Conservation (phyloP, 2,113 vertebrate genomes). For the Saccopteryx leptura region DNA sequence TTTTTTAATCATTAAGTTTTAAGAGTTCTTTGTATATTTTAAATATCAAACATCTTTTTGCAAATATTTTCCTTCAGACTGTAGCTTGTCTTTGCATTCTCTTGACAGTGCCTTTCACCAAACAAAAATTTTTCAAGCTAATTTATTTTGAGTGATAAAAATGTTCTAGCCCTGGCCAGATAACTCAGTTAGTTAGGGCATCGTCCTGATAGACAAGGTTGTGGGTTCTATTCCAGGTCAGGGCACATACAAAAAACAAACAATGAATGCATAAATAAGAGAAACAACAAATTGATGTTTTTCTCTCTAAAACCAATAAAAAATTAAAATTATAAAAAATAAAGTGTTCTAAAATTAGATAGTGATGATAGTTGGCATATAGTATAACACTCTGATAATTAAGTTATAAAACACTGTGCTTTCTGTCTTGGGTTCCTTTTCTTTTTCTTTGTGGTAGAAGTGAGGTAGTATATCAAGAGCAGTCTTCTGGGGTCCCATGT, state of each 20-base stretch:
- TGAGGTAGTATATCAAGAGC: not conserved
- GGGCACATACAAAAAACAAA: too few relatives aligned
- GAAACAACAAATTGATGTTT: too few relatives aligned
- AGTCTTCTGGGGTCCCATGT: not conserved
- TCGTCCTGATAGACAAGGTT: too few relatives aligned
- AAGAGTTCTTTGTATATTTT: not conserved
- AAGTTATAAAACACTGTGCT: not conserved
- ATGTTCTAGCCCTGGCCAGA: not conserved
- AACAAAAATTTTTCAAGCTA: not conserved
- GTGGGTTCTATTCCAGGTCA: too few relatives aligned
- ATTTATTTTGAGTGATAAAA: not conserved
- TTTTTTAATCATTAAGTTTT: not conserved
- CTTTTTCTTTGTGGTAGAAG: not conserved
- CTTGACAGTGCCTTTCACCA: not conserved
- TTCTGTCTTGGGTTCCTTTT: not conserved
- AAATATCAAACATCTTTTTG: not conserved
- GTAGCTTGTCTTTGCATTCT: not conserved
- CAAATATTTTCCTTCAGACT: not conserved
- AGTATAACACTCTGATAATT: not conserved
- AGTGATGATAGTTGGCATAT: not conserved
- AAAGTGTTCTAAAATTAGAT: not conserved
- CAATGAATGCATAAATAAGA: too few relatives aligned
- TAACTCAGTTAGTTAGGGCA: too few relatives aligned
- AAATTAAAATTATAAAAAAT: too few relatives aligned
- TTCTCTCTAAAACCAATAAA: too few relatives aligned